phyloP scores from a whole-genome alignment of 2,888 invertebrate genomes.

The Dicyrtoma fusca region DNA sequence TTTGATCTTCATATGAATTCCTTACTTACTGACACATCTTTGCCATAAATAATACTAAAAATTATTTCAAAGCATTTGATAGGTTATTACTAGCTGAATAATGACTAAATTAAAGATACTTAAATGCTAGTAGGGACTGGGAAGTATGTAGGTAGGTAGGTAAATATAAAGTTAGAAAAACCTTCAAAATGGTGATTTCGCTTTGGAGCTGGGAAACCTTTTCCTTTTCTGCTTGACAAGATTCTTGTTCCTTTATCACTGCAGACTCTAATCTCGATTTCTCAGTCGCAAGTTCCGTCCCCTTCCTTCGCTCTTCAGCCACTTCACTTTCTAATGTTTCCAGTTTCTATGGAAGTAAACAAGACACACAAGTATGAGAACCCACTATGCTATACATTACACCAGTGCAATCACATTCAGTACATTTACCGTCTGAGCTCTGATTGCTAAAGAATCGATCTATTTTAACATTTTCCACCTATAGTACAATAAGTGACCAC shows the following conservation, averaged over 20 bases:
- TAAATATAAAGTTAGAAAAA: conserved; percentile 13
- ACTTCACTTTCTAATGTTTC: conserved; percentile 35
- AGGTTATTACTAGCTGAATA: background rate
- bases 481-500: too few species aligned
- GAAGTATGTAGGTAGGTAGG: too few species aligned
- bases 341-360: conserved; percentile 20
- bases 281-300: conserved; percentile 39
- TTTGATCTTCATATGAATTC: background rate
- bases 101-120: background rate
- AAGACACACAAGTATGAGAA: too few species aligned
- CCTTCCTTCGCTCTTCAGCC: conserved; percentile 29
- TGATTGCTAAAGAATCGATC: too few species aligned
- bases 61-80: background rate
- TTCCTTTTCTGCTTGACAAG: conserved; percentile 31
- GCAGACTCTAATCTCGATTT: conserved; percentile 39
- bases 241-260: conserved; percentile 34
- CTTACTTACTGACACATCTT: too few species aligned
- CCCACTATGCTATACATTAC: too few species aligned
- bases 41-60: too few species aligned
- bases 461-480: too few species aligned
- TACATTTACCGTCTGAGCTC: too few species aligned
- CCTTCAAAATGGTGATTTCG: conserved; percentile 39
- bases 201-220: conserved; percentile 34
- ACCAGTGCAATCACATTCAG: too few species aligned
- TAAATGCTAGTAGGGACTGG: background rate